Evolutionary conservation across 2,113 vertebrate genomes (phyloP), one percentile per base, ranked within the genome.

Genomic region (Psammodynastes pulverulentus): DNA sequence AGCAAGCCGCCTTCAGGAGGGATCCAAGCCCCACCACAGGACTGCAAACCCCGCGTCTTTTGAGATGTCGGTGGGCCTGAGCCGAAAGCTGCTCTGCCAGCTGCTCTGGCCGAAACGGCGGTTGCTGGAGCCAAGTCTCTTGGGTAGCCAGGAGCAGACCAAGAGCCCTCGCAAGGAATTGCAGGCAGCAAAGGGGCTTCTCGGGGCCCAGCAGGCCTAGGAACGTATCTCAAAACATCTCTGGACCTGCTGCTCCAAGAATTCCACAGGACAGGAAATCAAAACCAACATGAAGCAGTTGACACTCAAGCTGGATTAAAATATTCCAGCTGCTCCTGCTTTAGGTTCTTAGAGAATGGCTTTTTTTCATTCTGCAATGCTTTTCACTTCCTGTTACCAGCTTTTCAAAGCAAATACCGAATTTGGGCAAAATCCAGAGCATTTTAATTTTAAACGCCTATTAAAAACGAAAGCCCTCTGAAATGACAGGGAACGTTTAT

Each of bases 261-360:
- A 95, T 94, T 94, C 92, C 90, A 85, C 96, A 94, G 95, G 92
- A 93, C 93, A 96, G 96, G 96, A 97, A 97, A 97, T 96, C 95
- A 95, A 95, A 96, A 95, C 93, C 94, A 97, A 97, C 96, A 96
- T 95, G 97, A 96, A 95, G 96, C 95, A 95, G 97, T 96, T 96
- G 97, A 96, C 92, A 94, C 92, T 96, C 95, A 91, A 92, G 94
- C 94, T 92, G 94, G 92, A 95, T 96, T 95, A 95, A 95, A 95
- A 95, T 1, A 49, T 94, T 92, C 93, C 95, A 96, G 95, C 95
- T 97, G 96, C 88, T 97, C 91, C 92, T 93, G 94, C 96, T 95
- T 95, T 95, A 95, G 94, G 88, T 94, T 95, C 95, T 96, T 93
- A 89, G 92, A 93, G 93, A 95, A 94, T 94, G 79, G 92, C 91